A percentile compares a stretch with the other conserved stretches of the same genome.
Conservation (phyloP, 2,797 vertebrate genomes). For the Danio choprae region DNA sequence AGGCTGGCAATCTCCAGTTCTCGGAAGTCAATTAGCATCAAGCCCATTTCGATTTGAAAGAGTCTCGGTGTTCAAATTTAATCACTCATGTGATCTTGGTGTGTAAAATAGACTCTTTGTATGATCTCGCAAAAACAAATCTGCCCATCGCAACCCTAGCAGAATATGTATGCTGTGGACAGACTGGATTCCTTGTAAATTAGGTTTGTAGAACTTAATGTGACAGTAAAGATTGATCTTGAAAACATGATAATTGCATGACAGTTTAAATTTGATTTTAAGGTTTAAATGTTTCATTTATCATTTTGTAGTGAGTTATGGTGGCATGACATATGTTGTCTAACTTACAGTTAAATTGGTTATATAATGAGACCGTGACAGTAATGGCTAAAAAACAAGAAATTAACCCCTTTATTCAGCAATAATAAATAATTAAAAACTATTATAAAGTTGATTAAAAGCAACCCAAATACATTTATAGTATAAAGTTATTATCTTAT, state of each 20-base stretch:
- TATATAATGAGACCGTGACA: not conserved
- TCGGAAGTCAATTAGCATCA: conserved; percentile 55
- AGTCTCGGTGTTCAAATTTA: conserved; percentile 27
- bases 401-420: not conserved
- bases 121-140: conserved; percentile 58
- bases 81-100: conserved; percentile 17
- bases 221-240: not conserved
- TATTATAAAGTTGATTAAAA: too few species aligned
- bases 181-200: not conserved
- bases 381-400: not conserved
- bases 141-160: conserved; percentile 65
- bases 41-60: conserved; percentile 61
- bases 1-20: conserved; percentile 1
- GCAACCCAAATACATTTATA: too few species aligned
- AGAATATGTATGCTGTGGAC: conserved; percentile 24
- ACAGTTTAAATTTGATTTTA: not conserved
- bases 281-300: not conserved
- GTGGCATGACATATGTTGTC: not conserved
- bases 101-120: conserved; percentile 75
- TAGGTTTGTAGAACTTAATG: not conserved
- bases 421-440: too few species aligned
- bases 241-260: not conserved
- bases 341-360: not conserved
- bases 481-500: too few species aligned
- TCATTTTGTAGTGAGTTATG: not conserved